Base-by-base conservation (phyloP, 2,797 vertebrate genomes). In the Scyliorhinus canicula region DNA sequence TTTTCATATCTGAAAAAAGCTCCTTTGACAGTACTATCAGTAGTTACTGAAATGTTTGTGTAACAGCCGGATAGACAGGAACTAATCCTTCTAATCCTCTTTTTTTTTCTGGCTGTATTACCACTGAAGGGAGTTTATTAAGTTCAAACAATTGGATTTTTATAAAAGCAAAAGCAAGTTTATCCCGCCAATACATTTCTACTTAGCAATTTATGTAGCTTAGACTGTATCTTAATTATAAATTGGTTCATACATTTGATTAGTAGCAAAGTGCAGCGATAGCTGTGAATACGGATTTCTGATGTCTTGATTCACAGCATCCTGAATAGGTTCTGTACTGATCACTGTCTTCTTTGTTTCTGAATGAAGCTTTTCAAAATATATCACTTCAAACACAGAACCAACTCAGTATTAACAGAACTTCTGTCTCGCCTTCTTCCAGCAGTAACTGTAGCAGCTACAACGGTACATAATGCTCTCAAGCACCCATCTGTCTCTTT, bases 21-120 rank as follows among this genome's bases (percentile, higher is more conserved):
- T 93, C 91, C 65, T 71, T 93, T 69, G 67, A 74, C 93, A 94
- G 44, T 74, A 26, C 69, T 94, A 74, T 94, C 93, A 74, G 93
- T 69, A 50, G 67, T 94, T 94, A 71, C 93, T 94, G 93, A 94
- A 94, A 71, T 94, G 93, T 74, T 94, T 94, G 67, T 94, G 93
- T 94, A 35, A 74, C 93, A 94, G 93, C 26, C 55, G 47, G 67
- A 94, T 94, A 74, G 93, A 52, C 67, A 94, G 47, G 93, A 55
- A 94, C 65, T 74, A 94, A 94, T 94, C 67, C 67, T 71, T 74
- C 47, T 74, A 94, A 74, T 94, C 93, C 93, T 74, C 57, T 91
- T 65, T 69, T 86, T 85, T 93, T 94, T 74, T 94, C 93, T 55
- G 47, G 65, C 47, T 94, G 14, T 71, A 52, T 55, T 52, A 74